Base-by-base conservation (phyloP, 1,140 invertebrate species). In the Latrodectus geometricus region DNA sequence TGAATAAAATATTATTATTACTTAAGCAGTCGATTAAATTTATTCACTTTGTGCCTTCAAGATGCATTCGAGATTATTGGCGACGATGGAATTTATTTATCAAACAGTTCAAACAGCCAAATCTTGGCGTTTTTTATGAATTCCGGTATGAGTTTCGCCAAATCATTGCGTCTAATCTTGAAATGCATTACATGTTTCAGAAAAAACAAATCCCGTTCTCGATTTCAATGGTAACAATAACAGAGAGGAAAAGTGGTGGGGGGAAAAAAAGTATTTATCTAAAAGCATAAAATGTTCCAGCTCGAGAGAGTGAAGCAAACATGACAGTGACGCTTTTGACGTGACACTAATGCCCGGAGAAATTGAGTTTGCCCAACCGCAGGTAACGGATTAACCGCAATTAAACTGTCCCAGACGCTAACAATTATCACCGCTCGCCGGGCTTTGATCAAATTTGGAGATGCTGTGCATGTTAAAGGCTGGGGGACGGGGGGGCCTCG, bases 331-430 rank as follows among this genome's bases (percentile, higher is more conserved):
- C 75, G 75, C 20, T 65, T 54, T 66, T 70, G 75, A 86, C 72
- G 75, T 77, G 83, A 86, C 83, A 61, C 74, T 86, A 86, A 86
- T 86, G 83, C 68, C 66, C 23, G 35, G 35, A 68, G 61, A 61
- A 84, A 84, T 84, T 76, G 82, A 84, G 73, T 84, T 84, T 84
- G 65, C 54, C 54, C 69, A 23, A 83, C 80, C 80, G 35, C 80
- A 83, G 83, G 74, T 72, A 77, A 66, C 75, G 83, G 83, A 86
- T 86, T 86, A 86, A 86, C 74, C 49, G 83, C 83, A 86, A 86
- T 86, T 86, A 86, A 86, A 86, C 83, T 86, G 83, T 86, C 83
- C 83, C 35, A 74, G 68, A 78, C 82, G 74, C 65, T 72, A 77
- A 78, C 83, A 77, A 86, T 78, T 77, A 86, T 86, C 75, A 86